phyloP scores from a whole-genome alignment of 2,797 vertebrate species.

The Sebastiscus albofasciatus region DNA sequence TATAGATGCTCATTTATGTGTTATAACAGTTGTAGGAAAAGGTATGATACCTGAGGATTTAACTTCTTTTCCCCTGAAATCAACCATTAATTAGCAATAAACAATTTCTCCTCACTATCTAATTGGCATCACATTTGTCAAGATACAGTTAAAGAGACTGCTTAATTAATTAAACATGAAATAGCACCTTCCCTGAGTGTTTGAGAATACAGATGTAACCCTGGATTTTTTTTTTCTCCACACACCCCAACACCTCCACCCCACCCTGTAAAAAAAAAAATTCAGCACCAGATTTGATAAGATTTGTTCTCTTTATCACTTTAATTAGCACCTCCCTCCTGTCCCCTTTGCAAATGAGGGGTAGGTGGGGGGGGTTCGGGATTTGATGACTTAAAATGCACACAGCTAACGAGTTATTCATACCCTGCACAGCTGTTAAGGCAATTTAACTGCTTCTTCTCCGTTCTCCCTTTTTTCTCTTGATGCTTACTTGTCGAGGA shows the following conservation, averaged over 20 bases:
- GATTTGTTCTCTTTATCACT: constrained; percentile 88
- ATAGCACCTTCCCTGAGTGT: constrained; percentile 83
- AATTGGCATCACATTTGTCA: constrained; percentile 84
- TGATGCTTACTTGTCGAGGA: constrained; percentile 54
- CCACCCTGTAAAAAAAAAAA: constrained; percentile 30
- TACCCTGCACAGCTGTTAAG: constrained; percentile 83
- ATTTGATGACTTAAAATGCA: constrained; percentile 86
- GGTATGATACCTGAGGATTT: constrained; percentile 55
- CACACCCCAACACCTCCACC: constrained; percentile 53
- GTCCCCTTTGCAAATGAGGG: constrained; percentile 86
- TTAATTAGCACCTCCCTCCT: constrained; percentile 88
- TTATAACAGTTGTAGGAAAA: constrained; percentile 42
- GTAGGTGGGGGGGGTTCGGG: constrained; percentile 82
- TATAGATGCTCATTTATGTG: constrained; percentile 52
- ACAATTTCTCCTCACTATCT: constrained; percentile 79
- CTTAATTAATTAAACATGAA: constrained; percentile 88
- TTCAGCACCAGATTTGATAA: constrained; percentile 74
- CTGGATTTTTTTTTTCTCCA: constrained; percentile 52
- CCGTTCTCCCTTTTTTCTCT: constrained; percentile 39
- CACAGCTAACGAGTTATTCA: constrained; percentile 86
- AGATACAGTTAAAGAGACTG: constrained; percentile 82
- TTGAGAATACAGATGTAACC: constrained; percentile 84
- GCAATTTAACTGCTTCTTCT: constrained; percentile 80
- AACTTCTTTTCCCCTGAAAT: constrained; percentile 73
- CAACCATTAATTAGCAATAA: constrained; percentile 82